A percentile compares a stretch with the other conserved stretches of the same genome.
Conservation (phyloP, 2,797 vertebrate species). For the Diplodus puntazzo region DNA sequence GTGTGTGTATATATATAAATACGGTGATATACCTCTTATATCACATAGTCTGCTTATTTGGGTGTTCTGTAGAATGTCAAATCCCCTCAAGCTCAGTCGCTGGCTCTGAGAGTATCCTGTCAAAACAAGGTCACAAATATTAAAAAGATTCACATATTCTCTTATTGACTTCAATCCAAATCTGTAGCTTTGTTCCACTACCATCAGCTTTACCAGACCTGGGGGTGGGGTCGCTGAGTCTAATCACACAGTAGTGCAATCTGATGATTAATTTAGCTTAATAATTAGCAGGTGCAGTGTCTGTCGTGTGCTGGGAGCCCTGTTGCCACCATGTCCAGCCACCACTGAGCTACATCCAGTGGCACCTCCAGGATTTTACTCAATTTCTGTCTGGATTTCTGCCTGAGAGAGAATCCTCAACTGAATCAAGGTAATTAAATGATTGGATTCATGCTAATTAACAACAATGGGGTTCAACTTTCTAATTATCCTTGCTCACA, state of each 20-base stretch:
- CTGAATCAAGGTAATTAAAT: conserved; percentile 99
- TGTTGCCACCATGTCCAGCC: conserved; percentile 69
- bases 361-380: conserved; percentile 68
- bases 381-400: conserved; percentile 78
- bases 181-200: conserved; percentile 11
- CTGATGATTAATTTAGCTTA: conserved; percentile 72
- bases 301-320: conserved; percentile 59
- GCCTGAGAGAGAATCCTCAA: conserved; percentile 83
- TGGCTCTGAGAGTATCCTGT: conserved; percentile 87
- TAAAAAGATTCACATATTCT: conserved; percentile 15
- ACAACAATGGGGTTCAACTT: conserved; percentile 99
- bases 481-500: conserved; percentile 99
- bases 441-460: conserved; percentile 99
- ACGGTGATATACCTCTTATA: conserved; percentile 83
- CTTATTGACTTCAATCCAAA: conserved; percentile 46
- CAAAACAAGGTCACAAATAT: conserved; percentile 55
- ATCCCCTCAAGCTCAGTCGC: conserved; percentile 78
- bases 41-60: conserved; percentile 93
- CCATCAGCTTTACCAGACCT: conserved; percentile 41
- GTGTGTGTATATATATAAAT: background rate
- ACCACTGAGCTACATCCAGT: conserved; percentile 67
- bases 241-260: conserved; percentile 60
- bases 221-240: conserved; percentile 58
- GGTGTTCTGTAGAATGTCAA: conserved; percentile 87
- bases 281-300: conserved; percentile 75